These are phyloP conservation scores for Chauna torquata DNA, from an alignment of 2,113 vertebrate species.

Conservation along the genomic window DNA sequence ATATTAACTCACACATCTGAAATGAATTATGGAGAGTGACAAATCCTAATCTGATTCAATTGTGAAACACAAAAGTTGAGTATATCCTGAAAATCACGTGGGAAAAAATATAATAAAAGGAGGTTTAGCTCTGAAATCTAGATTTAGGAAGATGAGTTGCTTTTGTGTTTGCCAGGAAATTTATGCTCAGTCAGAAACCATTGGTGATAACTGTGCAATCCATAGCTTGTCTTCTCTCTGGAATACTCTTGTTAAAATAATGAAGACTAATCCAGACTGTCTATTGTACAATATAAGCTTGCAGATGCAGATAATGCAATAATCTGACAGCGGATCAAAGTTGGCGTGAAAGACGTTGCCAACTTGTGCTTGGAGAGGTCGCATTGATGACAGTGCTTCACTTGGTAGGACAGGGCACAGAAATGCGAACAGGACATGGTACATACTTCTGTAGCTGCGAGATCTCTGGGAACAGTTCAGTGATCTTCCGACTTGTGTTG, in stretches of 20 bases:
- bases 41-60: not conserved
- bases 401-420: not conserved
- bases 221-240: not conserved
- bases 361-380: not conserved
- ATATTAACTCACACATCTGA: not conserved
- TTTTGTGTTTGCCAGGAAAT: not conserved
- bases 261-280: not conserved
- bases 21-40: not conserved
- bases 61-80: fast-evolving
- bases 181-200: not conserved
- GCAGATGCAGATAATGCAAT: not conserved
- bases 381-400: not conserved
- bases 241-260: not conserved
- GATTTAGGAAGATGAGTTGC: not conserved
- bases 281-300: not conserved
- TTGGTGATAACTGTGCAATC: not conserved
- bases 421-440: fast-evolving
- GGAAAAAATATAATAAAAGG: not conserved
- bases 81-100: not conserved
- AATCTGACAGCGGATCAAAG: not conserved
- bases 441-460: not conserved
- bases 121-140: not conserved
- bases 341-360: not conserved
- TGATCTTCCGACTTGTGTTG: not conserved
- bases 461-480: not conserved